Evolutionary conservation across 2,113 vertebrate species (phyloP), one percentile per base, ranked within the genome.

Genomic region (Eretmochelys imbricata): DNA sequence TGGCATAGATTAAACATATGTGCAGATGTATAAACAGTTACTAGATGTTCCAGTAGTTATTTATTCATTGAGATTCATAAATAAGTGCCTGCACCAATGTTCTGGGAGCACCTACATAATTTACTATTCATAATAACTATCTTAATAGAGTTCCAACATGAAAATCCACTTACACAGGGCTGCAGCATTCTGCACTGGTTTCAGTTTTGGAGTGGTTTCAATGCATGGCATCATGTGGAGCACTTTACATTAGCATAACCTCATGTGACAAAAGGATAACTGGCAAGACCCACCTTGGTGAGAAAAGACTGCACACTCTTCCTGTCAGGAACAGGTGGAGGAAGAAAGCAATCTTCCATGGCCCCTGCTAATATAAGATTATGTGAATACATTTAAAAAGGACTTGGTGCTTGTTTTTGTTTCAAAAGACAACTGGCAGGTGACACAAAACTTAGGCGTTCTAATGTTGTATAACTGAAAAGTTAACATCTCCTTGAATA

Each of bases 401-500:
- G 79, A 69, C 25, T 82, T 75, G 22, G 48, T 85, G 53, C 10
- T 42, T 80, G 49, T 7, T 87, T 88, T 72, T 53, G 14, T 82
- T 78, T 54, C 80, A 75, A 81, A 78, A 42, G 51, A 93, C 72
- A 90, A 84, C 4, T 84, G 38, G 42, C 48, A 88, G 85, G 57
- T 89, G 88, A 89, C 27, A 9, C 81, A 91, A 0, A 0, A 50
- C 62, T 22, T 20, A 54, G 53, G 53, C 20, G 46, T 10, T 35
- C 84, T 10, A 29, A 86, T 0, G 0, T 89, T 95, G 92, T 87
- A 82, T 2, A 38, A 20, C 27, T 50, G 88, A 95, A 87, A 94
- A 93, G 82, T 84, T 89, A 83, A 75, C 22, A 84, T 89, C 89
- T 93, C 91, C 93, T 91, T 92, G 87, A 93, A 92, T 95, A 95